These are phyloP conservation scores for Chrysogorgia sp. DNA, from an alignment of 92 coral and sea anemone genomes.

Conservation along the genomic window DNA sequence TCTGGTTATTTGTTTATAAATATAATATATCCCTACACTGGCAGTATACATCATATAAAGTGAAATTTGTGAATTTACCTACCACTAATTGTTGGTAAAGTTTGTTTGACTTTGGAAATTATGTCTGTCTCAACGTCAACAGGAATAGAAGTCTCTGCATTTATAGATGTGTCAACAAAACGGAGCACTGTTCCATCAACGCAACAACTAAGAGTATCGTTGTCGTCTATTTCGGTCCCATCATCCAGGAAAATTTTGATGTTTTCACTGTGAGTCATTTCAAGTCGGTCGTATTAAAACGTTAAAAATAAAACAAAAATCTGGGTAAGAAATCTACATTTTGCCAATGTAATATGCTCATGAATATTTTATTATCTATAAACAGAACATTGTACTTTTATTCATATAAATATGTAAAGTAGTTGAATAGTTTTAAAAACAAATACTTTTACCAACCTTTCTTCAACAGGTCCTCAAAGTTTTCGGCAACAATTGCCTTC, in stretches of 20 bases:
- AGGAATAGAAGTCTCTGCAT: no score
- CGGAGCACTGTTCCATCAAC: neutral
- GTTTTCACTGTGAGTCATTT: neutral
- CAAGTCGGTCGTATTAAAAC: neutral
- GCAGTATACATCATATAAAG: no score
- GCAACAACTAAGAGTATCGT: conserved; percentile 1
- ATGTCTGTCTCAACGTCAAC: no score
- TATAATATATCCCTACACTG: no score
- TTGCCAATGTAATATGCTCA: neutral
- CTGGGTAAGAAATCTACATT: neutral
- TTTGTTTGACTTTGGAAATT: no score
- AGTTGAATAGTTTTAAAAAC: neutral
- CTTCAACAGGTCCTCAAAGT: neutral
- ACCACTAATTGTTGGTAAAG: no score
- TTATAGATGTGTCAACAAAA: neutral
- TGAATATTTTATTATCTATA: neutral
- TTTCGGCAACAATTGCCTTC: neutral
- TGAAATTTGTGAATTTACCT: no score
- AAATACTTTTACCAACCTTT: conserved; percentile 7
- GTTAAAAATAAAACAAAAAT: neutral
- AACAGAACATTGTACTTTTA: neutral
- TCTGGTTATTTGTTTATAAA: no score
- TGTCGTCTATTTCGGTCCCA: conserved; percentile 1
- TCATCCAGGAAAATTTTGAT: neutral
- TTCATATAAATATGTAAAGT: neutral